Conservation (phyloP, 2,113 vertebrate species). For the Mugil cephalus region DNA sequence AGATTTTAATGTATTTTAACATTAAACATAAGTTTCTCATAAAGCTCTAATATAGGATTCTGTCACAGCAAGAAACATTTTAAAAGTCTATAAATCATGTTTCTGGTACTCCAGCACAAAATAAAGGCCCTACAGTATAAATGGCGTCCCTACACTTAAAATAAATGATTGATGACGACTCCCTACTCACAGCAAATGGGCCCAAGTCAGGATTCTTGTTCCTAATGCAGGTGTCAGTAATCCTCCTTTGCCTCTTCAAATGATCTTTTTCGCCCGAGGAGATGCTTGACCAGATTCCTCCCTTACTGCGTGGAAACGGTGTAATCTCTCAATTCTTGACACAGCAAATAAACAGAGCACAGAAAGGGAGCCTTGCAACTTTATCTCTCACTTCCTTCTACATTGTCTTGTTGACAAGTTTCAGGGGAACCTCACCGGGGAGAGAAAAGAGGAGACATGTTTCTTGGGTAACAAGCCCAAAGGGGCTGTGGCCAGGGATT, state of each 20-base stretch:
- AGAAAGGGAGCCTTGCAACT: constrained; percentile 81
- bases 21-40: too few relatives aligned
- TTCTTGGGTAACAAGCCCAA: constrained; percentile 76
- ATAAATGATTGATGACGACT: constrained; percentile 80
- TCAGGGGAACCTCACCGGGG: constrained; percentile 58
- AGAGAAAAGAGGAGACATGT: constrained; percentile 73
- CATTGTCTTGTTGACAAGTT: constrained; percentile 84
- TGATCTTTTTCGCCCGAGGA: constrained; percentile 82
- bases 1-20: not conserved
- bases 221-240: constrained; percentile 83
- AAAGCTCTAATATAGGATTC: not conserved
- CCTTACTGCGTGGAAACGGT: constrained; percentile 80
- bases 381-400: constrained; percentile 86
- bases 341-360: constrained; percentile 87
- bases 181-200: constrained; percentile 70
- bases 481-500: constrained; percentile 63
- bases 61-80: constrained; percentile 9
- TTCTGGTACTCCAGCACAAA: constrained; percentile 38
- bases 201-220: constrained; percentile 73
- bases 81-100: constrained; percentile 24
- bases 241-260: constrained; percentile 74
- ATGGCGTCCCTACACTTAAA: constrained; percentile 50
- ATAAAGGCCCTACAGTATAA: constrained; percentile 55
- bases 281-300: constrained; percentile 84
- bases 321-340: constrained; percentile 89